Base-by-base conservation (phyloP, 35 echinoderm and acorn worm genomes). In the Holothuria glaberrima region DNA sequence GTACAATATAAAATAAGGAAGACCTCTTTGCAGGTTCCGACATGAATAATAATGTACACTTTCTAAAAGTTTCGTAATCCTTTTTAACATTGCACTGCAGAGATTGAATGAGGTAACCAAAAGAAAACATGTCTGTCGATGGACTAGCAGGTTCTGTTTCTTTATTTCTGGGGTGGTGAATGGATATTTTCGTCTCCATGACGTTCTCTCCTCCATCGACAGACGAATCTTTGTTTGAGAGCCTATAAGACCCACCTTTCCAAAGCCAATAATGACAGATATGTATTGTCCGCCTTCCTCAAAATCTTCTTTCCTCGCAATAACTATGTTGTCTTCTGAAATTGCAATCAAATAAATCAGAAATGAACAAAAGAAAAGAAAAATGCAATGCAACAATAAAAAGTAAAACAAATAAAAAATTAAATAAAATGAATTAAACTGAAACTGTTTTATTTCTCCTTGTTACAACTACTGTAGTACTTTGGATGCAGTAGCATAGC, bases 91-190 rank as follows among this genome's bases (percentile, higher is more conserved):
- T 66, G 28, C 63, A 21, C 63, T 66, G 63, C 10, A 66, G 63
- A 66, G 0, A 22, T 9, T 66, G 63, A 66, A 66, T 66, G 20
- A 66, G 63, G 63, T 66, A 66, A 16, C 63, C 63, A 66, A 16
- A 66, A 25, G 63, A 66, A 66, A 16, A 66, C 63, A n/a, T n/a
- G 28, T 66, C 63, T 66, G 63, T 66, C 63, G 63, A 66, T 66
- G 63, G 12, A 66, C 63, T 66, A 29, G 63, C 12, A 66, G 63
- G 28, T 66, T 66, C 63, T 0, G 21, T 66, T 66, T 19, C 63
- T 25, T 66, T 19, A 66, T 66, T 19, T 66, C 63, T 66, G 63
- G 63, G 63, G 63, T 19, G 63, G 21, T 66, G 63, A 66, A 66
- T 66, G 63, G 63, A 66, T 66, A 5, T 66, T 29, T 66, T 19